Conservation (phyloP, 2,888 invertebrate species). For the Piscicola geometra region DNA sequence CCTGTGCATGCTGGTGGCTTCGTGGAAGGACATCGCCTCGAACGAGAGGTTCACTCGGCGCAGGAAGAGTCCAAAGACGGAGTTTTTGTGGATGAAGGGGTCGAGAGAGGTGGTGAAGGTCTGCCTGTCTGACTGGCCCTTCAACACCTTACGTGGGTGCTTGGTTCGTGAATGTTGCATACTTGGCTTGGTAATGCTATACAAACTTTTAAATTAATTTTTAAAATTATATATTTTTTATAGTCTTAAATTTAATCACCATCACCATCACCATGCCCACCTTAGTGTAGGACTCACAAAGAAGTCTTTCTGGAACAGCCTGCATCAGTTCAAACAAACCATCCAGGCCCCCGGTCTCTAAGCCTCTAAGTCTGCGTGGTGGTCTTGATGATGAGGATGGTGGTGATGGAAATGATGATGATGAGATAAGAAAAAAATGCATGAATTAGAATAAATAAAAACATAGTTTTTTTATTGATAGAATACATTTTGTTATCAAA, state of each 20-base stretch:
- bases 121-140: not conserved
- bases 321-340: slow-evolving; percentile 63
- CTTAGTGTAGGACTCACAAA: slow-evolving; percentile 61
- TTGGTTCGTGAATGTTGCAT: no score
- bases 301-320: slow-evolving; percentile 64
- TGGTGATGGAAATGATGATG: no score
- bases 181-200: no score
- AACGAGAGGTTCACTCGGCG: slow-evolving; percentile 74
- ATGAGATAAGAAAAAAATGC: no score
- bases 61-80: slow-evolving; percentile 72
- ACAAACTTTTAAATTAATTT: no score
- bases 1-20: slow-evolving; percentile 71
- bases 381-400: no score
- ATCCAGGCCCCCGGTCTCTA: slow-evolving; percentile 63
- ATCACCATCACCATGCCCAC: no score
- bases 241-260: no score
- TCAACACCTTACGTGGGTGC: not conserved
- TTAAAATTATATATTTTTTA: no score
- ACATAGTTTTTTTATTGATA: no score
- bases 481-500: no score
- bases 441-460: no score
- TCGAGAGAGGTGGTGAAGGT: slow-evolving; percentile 4
- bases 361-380: slow-evolving; percentile 49
- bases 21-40: slow-evolving; percentile 77
- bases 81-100: slow-evolving; percentile 63